phyloP scores from a whole-genome alignment of 2,888 invertebrate species.

The Pristionchus exspectatus region DNA sequence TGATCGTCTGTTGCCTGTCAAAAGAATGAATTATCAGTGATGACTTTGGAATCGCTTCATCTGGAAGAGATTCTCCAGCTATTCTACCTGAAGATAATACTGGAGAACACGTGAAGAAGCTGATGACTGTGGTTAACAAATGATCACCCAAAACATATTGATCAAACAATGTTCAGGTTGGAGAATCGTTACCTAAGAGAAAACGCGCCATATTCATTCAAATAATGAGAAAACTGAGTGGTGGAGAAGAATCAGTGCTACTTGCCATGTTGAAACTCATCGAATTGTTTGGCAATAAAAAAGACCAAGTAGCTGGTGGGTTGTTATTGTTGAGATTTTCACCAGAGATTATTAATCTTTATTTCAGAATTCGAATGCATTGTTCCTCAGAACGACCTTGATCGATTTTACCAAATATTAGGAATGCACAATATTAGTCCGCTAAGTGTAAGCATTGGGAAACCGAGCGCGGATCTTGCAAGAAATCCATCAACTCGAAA shows the following conservation, averaged over 20 bases:
- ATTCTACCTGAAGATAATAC: background rate
- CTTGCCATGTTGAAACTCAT: conserved; percentile 42
- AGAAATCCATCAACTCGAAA: background rate
- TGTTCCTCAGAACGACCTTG: conserved; percentile 18
- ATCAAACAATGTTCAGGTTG: background rate
- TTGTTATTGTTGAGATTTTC: background rate
- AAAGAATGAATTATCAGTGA: background rate
- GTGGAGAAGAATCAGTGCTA: background rate
- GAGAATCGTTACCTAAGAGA: background rate
- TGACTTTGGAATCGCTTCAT: conserved; percentile 7
- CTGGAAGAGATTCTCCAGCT: background rate
- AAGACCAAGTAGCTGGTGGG: conserved; percentile 40
- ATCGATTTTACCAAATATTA: conserved; percentile 18
- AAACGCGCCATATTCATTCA: conserved; percentile 39
- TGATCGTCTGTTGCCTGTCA: background rate
- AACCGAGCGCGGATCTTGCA: background rate
- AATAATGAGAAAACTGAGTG: conserved; percentile 19
- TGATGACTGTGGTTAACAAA: background rate
- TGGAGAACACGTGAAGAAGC: background rate
- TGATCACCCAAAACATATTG: background rate
- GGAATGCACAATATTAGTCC: conserved; percentile 20
- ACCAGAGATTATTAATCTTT: background rate
- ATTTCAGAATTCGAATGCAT: conserved; percentile 48
- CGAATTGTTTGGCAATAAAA: conserved; percentile 41
- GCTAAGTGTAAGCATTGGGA: no score